These are phyloP conservation scores for Laticauda laticaudata DNA, from an alignment of 2,113 vertebrate genomes.

Conservation along the genomic window DNA sequence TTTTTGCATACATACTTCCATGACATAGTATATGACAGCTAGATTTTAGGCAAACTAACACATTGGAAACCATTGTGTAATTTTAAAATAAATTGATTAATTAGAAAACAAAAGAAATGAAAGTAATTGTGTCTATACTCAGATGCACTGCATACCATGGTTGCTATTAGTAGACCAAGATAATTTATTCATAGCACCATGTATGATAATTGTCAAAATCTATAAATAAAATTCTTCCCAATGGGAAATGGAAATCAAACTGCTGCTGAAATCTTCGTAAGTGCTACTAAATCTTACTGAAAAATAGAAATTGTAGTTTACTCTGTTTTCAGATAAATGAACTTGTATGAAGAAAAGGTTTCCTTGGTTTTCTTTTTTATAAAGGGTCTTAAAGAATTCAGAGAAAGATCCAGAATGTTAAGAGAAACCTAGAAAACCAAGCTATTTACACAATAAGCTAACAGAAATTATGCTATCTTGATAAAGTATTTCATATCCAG, in stretches of 20 bases:
- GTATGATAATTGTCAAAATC: not conserved
- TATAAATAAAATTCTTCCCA: not conserved
- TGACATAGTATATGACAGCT: not conserved
- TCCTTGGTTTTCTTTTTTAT: not conserved
- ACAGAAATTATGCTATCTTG: not conserved
- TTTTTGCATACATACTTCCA: slow-evolving; percentile 20
- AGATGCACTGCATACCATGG: not conserved
- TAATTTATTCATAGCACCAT: not conserved
- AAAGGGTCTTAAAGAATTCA: not conserved
- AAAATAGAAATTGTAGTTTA: not conserved
- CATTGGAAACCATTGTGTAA: slow-evolving; percentile 17
- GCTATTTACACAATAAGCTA: not conserved
- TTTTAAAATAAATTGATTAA: not conserved
- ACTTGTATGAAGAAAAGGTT: not conserved
- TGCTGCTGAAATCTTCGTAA: not conserved
- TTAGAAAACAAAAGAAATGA: slow-evolving; percentile 22
- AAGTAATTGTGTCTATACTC: slow-evolving; percentile 18
- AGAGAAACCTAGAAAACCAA: not conserved
- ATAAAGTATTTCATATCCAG: not conserved
- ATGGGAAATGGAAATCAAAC: too few species aligned
- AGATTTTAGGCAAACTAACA: slow-evolving; percentile 11
- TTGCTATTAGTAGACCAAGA: slow-evolving; percentile 16
- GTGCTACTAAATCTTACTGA: not conserved
- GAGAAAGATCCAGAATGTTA: not conserved
- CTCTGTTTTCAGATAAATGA: not conserved